These are phyloP conservation scores for Nudaria mundana DNA, from an alignment of 2,888 invertebrate genomes.

Conservation along the genomic window DNA sequence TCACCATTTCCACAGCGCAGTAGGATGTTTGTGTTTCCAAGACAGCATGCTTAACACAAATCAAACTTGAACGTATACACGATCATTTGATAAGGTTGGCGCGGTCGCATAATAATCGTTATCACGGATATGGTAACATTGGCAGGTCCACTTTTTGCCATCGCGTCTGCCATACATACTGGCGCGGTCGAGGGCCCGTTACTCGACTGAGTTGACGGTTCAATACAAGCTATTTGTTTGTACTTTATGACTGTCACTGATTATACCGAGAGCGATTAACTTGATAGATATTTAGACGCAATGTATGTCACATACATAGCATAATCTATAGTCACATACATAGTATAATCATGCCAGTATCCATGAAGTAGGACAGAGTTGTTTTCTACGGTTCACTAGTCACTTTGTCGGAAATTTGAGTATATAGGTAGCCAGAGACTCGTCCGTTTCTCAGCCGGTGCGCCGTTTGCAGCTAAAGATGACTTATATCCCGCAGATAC, in stretches of 20 bases:
- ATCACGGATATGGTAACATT: constrained; percentile 54
- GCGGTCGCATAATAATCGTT: constrained; percentile 59
- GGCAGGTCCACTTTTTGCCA: constrained; percentile 52
- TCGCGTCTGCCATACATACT: constrained; percentile 57
- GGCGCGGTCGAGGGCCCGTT: constrained; percentile 57
- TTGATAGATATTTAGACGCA: too few species aligned
- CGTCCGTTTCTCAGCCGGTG: too few species aligned
- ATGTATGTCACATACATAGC: too few species aligned
- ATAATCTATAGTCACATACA: too few species aligned
- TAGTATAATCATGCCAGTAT: too few species aligned
- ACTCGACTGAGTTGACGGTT: constrained; percentile 26
- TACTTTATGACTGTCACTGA: constrained; percentile 10
- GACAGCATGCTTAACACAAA: constrained; percentile 11
- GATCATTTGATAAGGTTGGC: constrained; percentile 34
- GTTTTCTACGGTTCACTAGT: too few species aligned
- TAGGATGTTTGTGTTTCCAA: neutral
- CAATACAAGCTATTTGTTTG: constrained; percentile 14
- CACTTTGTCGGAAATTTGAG: too few species aligned
- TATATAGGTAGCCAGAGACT: too few species aligned
- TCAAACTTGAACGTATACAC: constrained; percentile 23
- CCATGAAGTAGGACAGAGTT: too few species aligned
- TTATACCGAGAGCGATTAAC: too few species aligned
- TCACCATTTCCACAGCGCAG: neutral
- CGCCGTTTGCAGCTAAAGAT: too few species aligned
- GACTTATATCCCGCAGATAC: too few species aligned